Percentiles rank a stretch among this genome's conserved stretches.
phyloP scores from a whole-genome alignment of 2,888 invertebrate species.

The Dynastes tityus region DNA sequence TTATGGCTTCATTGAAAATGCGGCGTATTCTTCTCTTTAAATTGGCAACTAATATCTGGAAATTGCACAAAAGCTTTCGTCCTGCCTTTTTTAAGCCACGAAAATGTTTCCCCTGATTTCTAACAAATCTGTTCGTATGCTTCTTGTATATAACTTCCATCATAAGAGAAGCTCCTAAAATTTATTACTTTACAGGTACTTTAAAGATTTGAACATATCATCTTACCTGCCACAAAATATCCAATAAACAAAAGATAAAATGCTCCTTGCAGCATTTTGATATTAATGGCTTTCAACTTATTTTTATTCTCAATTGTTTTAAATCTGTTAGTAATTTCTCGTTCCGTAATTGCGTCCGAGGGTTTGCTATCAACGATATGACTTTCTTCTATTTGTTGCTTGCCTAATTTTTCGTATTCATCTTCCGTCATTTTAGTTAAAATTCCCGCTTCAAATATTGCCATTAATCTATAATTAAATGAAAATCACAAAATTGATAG shows the following conservation, averaged over 20 bases:
- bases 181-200: background rate
- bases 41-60: background rate
- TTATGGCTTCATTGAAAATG: slow-evolving; percentile 26
- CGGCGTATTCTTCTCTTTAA: slow-evolving; percentile 10
- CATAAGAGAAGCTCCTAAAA: slow-evolving; percentile 54
- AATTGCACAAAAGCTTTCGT: slow-evolving; percentile 16
- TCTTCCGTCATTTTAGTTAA: slow-evolving; percentile 84
- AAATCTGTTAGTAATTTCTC: slow-evolving; percentile 59
- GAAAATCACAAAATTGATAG: background rate
- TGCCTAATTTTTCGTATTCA: slow-evolving; percentile 81
- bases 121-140: slow-evolving; percentile 37
- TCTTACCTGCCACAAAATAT: slow-evolving; percentile 74
- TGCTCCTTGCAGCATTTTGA: slow-evolving; percentile 82
- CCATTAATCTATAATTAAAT: slow-evolving; percentile 75
- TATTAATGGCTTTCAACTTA: slow-evolving; percentile 77
- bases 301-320: slow-evolving; percentile 65
- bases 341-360: slow-evolving; percentile 55
- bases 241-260: slow-evolving; percentile 81
- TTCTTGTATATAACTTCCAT: slow-evolving; percentile 54
- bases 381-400: slow-evolving; percentile 71
- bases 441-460: slow-evolving; percentile 84
- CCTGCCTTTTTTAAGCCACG: slow-evolving; percentile 28
- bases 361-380: slow-evolving; percentile 63
- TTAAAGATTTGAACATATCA: background rate
- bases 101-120: slow-evolving; percentile 37